Conservation (phyloP, 2,888 invertebrate species). For the Myopa testacea region DNA sequence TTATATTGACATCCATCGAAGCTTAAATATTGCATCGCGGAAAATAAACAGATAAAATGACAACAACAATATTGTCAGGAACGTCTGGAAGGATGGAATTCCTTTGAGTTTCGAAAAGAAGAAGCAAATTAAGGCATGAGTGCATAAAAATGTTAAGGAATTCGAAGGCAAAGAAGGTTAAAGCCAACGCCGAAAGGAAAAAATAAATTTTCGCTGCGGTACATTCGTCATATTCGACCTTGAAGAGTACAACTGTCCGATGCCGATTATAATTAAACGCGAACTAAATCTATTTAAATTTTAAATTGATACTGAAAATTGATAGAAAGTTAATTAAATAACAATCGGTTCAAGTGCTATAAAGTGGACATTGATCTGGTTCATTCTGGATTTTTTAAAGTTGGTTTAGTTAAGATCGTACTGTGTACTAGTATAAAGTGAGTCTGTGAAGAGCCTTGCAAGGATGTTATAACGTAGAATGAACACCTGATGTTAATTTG, state of each 20-base stretch:
- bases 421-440: too few relatives aligned
- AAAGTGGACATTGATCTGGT: too few relatives aligned
- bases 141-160: conserved; percentile 3
- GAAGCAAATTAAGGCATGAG: neutral
- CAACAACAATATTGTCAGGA: conserved; percentile 12
- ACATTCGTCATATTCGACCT: neutral
- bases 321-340: too few relatives aligned
- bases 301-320: too few relatives aligned
- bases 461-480: too few relatives aligned
- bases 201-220: neutral
- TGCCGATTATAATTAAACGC: too few relatives aligned
- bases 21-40: conserved; percentile 11
- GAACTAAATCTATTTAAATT: too few relatives aligned
- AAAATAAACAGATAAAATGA: conserved; percentile 15
- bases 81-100: conserved; percentile 31
- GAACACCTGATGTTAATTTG: too few relatives aligned
- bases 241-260: neutral
- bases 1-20: conserved; percentile 30
- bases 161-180: conserved; percentile 16
- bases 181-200: neutral
- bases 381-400: too few relatives aligned
- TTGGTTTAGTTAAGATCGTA: too few relatives aligned
- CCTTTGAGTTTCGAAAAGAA: conserved; percentile 12
- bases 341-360: too few relatives aligned
- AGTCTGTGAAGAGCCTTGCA: too few relatives aligned